phyloP scores from a whole-genome alignment of 2,888 invertebrate genomes.

The Pogonocherus hispidulus region DNA sequence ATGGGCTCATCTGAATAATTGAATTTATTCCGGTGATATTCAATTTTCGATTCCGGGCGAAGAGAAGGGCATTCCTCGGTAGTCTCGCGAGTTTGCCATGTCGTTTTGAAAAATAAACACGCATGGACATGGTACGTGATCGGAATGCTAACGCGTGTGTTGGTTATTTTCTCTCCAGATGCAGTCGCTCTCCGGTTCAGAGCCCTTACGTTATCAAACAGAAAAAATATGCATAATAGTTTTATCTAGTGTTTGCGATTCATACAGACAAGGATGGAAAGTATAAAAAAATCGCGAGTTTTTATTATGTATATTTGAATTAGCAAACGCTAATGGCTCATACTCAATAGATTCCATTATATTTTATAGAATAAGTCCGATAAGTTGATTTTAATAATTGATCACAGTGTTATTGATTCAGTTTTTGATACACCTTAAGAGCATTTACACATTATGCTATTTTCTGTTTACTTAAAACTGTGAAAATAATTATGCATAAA shows the following conservation, averaged over 20 bases:
- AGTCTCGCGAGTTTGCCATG: constrained; percentile 9
- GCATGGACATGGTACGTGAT: constrained; percentile 27
- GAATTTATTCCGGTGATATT: constrained; percentile 28
- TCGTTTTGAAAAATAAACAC: constrained; percentile 36
- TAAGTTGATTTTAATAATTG: too few species aligned
- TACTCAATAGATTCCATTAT: too few species aligned
- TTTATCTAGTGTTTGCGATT: not conserved
- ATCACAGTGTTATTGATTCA: too few species aligned
- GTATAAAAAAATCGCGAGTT: too few species aligned
- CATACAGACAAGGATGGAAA: too few species aligned
- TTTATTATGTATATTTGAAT: too few species aligned
- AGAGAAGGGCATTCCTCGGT: not conserved
- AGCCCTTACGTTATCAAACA: not conserved
- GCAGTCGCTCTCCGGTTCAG: not conserved
- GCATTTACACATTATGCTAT: too few species aligned
- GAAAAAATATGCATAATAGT: not conserved
- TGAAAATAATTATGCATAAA: too few species aligned
- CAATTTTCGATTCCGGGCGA: constrained; percentile 20
- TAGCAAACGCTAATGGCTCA: too few species aligned
- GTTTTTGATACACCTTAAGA: too few species aligned
- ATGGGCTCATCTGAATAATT: constrained; percentile 38
- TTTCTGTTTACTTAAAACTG: too few species aligned
- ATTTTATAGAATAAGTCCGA: too few species aligned
- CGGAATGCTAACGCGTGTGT: constrained; percentile 17
- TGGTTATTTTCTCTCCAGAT: not conserved